Conservation (phyloP, 1,140 invertebrate genomes). For the Drosophila pandora region DNA sequence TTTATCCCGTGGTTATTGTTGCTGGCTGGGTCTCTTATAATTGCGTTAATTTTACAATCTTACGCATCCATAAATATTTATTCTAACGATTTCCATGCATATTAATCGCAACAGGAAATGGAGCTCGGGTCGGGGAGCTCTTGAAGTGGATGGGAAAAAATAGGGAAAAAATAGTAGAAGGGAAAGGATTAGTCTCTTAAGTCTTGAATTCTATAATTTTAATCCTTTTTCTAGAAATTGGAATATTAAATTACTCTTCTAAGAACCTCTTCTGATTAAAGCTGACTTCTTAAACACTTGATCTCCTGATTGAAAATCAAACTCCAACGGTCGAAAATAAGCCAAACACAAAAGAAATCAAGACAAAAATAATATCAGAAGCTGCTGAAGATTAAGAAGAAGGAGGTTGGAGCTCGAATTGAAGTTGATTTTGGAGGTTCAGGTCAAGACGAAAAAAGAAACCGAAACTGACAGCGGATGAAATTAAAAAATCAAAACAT, state of each 20-base stretch:
- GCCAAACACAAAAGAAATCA: not conserved
- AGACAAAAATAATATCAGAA: constrained; percentile 11
- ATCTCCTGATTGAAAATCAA: constrained; percentile 13
- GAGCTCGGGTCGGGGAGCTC: too few relatives aligned
- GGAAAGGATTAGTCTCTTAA: not conserved
- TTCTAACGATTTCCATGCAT: constrained; percentile 10
- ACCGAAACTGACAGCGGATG: not conserved
- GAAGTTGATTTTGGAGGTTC: constrained; percentile 1
- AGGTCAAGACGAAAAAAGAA: not conserved
- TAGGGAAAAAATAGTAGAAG: not conserved
- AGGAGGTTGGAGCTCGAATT: constrained; percentile 5
- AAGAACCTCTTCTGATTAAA: not conserved
- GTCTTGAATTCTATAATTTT: not conserved
- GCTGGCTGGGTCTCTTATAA: constrained; percentile 6
- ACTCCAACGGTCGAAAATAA: constrained; percentile 1
- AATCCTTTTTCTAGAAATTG: not conserved
- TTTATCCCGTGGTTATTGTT: constrained; percentile 11
- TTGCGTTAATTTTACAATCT: constrained; percentile 18
- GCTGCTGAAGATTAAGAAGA: constrained; percentile 21
- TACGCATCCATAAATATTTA: constrained; percentile 8
- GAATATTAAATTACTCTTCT: not conserved
- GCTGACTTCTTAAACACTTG: constrained; percentile 12
- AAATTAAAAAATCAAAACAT: constrained; percentile 21
- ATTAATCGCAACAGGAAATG: constrained; percentile 22
- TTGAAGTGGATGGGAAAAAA: not conserved